phyloP scores from a whole-genome alignment of 1,140 invertebrate genomes.

The Ostrea edulis region DNA sequence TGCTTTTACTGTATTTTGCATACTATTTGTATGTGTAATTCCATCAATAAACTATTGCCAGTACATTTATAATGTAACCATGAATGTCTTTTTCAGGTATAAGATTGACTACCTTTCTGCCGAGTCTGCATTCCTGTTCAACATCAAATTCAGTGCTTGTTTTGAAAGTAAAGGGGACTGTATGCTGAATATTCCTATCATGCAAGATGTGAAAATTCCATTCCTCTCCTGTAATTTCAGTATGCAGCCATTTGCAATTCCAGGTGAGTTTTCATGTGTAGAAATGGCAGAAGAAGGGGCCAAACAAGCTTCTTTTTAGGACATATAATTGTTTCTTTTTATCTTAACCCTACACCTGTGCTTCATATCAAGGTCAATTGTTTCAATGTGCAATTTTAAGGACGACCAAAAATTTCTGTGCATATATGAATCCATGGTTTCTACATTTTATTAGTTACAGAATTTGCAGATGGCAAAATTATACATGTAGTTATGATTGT shows the following conservation, averaged over 20 bases:
- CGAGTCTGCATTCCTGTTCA: slow-evolving; percentile 47
- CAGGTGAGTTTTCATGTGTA: not conserved
- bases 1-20: not conserved
- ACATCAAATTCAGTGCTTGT: slow-evolving; percentile 55
- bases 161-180: slow-evolving; percentile 47
- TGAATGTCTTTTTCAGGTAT: slow-evolving; percentile 39
- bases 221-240: not conserved
- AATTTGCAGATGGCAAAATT: too few species aligned
- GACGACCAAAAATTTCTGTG: too few species aligned
- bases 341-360: too few species aligned
- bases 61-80: not conserved
- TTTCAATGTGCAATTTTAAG: too few species aligned
- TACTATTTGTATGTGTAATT: not conserved
- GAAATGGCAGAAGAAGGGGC: too few species aligned
- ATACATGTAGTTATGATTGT: too few species aligned
- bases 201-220: slow-evolving; percentile 29
- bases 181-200: not conserved
- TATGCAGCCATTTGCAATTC: slow-evolving; percentile 10
- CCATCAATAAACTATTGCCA: not conserved
- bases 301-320: too few species aligned
- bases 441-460: too few species aligned
- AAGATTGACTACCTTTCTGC: slow-evolving; percentile 50
- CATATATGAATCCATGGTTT: too few species aligned
- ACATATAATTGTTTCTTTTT: too few species aligned
- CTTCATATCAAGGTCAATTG: too few species aligned